phyloP scores from a whole-genome alignment of 2,113 vertebrate genomes.

The Antigone vipio region DNA sequence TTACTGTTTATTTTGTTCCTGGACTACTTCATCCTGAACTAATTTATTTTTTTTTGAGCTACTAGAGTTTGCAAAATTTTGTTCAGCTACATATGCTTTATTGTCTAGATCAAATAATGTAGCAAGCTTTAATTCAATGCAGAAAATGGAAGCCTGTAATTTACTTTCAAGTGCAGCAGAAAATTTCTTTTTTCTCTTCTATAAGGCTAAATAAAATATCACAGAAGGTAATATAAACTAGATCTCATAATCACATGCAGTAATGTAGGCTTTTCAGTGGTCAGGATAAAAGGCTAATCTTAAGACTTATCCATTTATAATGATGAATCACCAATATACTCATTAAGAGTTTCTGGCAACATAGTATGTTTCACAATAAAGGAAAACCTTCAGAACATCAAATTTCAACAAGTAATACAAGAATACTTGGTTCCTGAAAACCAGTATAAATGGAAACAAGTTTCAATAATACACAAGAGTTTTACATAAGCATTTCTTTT shows the following conservation, averaged over 20 bases:
- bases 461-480: background rate
- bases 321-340: conserved; percentile 16
- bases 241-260: conserved; percentile 20
- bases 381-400: background rate
- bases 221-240: conserved; percentile 25
- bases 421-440: background rate
- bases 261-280: conserved; percentile 24
- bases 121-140: conserved; percentile 51
- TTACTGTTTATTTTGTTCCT: conserved; percentile 35
- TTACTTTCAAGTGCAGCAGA: conserved; percentile 52
- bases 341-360: conserved; percentile 20
- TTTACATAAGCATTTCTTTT: background rate
- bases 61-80: conserved; percentile 41
- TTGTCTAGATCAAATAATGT: conserved; percentile 35
- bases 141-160: conserved; percentile 59
- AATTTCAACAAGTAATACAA: background rate
- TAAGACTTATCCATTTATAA: conserved; percentile 7
- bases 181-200: conserved; percentile 37
- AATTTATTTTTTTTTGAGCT: conserved; percentile 15
- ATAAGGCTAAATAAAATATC: conserved; percentile 56
- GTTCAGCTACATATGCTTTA: conserved; percentile 37
- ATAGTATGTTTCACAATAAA: background rate
- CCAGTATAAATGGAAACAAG: background rate
- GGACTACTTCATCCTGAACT: conserved; percentile 38
- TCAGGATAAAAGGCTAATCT: conserved; percentile 26